Evolutionary conservation across 2,113 vertebrate genomes (phyloP), one percentile per base, ranked within the genome.

Genomic region (Cyanocitta stelleri): DNA sequence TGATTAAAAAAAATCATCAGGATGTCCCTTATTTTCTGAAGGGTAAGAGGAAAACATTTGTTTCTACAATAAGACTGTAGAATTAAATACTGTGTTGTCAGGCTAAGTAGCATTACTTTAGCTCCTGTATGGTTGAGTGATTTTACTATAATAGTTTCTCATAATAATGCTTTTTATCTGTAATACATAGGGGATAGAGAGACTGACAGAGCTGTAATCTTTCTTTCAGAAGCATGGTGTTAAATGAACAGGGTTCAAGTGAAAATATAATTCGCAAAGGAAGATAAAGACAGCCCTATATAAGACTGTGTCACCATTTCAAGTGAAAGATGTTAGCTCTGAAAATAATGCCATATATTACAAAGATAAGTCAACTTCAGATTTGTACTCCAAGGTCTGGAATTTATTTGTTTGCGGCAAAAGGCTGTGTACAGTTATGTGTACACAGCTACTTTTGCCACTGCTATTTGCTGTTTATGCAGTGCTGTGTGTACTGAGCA

Each of bases 141-240:
- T 88, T 96, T 96, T 84, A 95, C 85, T 91, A 20, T 71, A 95
- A 80, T 55, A 88, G 72, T 94, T 93, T 67, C 79, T 79, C 72
- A 77, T 93, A 93, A 85, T 88, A 95, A 88, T 77, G 79, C 51
- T 74, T 96, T 94, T 95, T 90, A 94, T 93, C 90, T 92, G 75
- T 83, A 94, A 67, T 79, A 71, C 82, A 84, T 62, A 85, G 39
- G 63, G 55, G 64, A 93, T 51, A 74, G 55, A 85, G 61, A 94
- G 87, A 93, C 71, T 94, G 94, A 80, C 94, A 90, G 80, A 93
- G 51, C 84, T 89, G 68, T 94, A 95, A 97, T 92, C 84, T 75
- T 93, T 86, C 73, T 78, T 93, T 87, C 93, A 77, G 68, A 68
- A 72, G 52, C 43, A 43, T 3, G 5, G 52, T 33, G 43, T 77